Evolutionary conservation across 2,888 invertebrate genomes (phyloP), one percentile per base, ranked within the genome.

Genomic region (Clepsis dumicolana): DNA sequence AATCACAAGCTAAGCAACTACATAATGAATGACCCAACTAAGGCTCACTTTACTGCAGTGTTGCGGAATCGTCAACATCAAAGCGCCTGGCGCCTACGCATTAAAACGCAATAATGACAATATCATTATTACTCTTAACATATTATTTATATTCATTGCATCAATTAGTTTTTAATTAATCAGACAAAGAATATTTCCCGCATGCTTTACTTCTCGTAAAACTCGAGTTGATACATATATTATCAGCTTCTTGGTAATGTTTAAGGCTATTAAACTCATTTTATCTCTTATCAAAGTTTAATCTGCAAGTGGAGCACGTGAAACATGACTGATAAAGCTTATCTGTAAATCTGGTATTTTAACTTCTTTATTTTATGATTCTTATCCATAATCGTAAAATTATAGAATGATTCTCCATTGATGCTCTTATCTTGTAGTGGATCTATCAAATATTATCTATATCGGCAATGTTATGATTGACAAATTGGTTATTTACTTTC

Each of bases 1-100:
- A 90, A 92, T 90, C 88, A 77, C 82, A 79, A 82, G 77, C 90
- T 88, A 87, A 91, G 82, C 89, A 90, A 87, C 89, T 87, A 91
- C 90, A 91, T 90, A 89, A 89, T 70, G 73, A 89, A 89, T 86
- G 87, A 87, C 85, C 87, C 79, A 72, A 81, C 83, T 87, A 88
- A 89, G 86, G 86, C 81, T 88, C 78, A 87, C 80, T 88, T 89
- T 81, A 85, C 78, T 78, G 77, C 81, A 86, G 90, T 89, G 90
- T 89, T 89, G 87, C 88, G 84, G 90, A 89, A 88, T 79, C 74
- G 75, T 81, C 79, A 73, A 81, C 80, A 79, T 85, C 83, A 83
- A 84, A 87, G 82, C 81, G 83, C 82, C 80, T 80, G 80, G 83
- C 87, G 79, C 92, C 91, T 87, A 92, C 90, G 80, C 86, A 79